Percentiles rank a stretch among this genome's conserved stretches.
These are phyloP conservation scores for Hydrolagus colliei DNA, from an alignment of 2,797 vertebrate species.

Conservation along the genomic window DNA sequence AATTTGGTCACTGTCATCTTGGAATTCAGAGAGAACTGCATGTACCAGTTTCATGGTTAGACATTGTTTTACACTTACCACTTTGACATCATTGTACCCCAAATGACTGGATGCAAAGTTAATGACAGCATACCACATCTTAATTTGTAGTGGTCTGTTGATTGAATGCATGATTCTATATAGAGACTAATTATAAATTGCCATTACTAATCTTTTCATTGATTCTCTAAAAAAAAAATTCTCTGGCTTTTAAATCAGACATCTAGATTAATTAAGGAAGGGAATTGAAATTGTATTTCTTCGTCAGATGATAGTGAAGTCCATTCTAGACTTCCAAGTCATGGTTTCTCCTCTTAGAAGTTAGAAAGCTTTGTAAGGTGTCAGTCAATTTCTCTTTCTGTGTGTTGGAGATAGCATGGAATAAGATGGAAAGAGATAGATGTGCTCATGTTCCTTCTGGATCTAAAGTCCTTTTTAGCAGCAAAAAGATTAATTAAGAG, in stretches of 20 bases:
- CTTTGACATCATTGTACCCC: too few species aligned
- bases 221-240: neutral
- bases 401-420: neutral
- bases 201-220: neutral
- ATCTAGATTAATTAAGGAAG: neutral
- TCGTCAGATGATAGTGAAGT: neutral
- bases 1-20: conserved; percentile 3
- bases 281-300: neutral
- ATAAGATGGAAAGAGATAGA: neutral
- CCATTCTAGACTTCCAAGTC: too few species aligned
- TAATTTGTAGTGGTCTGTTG: too few species aligned
- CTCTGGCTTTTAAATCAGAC: neutral
- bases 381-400: neutral
- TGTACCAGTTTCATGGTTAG: neutral
- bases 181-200: neutral
- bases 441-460: neutral
- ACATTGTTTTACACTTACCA: too few species aligned
- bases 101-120: too few species aligned
- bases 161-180: too few species aligned
- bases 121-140: too few species aligned
- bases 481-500: too few species aligned
- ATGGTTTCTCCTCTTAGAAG: neutral
- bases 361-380: neutral
- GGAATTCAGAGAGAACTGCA: neutral
- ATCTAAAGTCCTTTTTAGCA: too few species aligned